phyloP scores from a whole-genome alignment of 2,113 vertebrate species.

The Callipepla squamata region DNA sequence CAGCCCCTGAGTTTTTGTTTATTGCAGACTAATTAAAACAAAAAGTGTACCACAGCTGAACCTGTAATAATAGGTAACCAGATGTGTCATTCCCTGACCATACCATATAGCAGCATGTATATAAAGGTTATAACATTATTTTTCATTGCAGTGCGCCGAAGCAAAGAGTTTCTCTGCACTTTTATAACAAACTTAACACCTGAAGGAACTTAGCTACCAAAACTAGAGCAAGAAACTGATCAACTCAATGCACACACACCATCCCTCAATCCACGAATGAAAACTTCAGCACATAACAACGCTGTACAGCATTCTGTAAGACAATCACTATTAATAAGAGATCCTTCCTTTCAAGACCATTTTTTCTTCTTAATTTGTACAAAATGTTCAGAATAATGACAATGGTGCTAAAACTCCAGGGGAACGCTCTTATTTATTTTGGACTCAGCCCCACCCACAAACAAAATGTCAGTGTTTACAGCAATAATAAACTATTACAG shows the following conservation, averaged over 20 bases:
- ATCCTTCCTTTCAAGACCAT: neutral
- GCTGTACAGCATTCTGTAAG: neutral
- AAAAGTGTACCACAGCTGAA: conserved; percentile 73
- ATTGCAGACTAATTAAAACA: conserved; percentile 79
- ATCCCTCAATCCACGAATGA: conserved; percentile 15
- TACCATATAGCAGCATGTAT: conserved; percentile 20
- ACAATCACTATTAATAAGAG: neutral
- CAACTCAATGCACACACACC: conserved; percentile 12
- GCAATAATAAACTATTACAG: neutral
- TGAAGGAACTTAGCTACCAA: conserved; percentile 61
- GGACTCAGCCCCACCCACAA: neutral
- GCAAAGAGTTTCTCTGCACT: conserved; percentile 59
- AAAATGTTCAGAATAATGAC: neutral
- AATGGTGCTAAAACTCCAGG: neutral
- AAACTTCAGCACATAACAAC: neutral
- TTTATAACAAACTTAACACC: conserved; percentile 66
- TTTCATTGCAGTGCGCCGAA: conserved; percentile 51
- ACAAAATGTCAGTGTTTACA: neutral
- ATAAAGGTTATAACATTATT: conserved; percentile 73
- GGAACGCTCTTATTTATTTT: neutral
- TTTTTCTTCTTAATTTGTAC: neutral
- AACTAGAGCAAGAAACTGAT: conserved; percentile 27
- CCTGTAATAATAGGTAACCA: conserved; percentile 76
- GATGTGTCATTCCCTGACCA: conserved; percentile 75
- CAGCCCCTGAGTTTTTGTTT: conserved; percentile 78